Evolutionary conservation across 1,140 invertebrate species (phyloP).

Genomic region (Trypoxylus dichotomus): DNA sequence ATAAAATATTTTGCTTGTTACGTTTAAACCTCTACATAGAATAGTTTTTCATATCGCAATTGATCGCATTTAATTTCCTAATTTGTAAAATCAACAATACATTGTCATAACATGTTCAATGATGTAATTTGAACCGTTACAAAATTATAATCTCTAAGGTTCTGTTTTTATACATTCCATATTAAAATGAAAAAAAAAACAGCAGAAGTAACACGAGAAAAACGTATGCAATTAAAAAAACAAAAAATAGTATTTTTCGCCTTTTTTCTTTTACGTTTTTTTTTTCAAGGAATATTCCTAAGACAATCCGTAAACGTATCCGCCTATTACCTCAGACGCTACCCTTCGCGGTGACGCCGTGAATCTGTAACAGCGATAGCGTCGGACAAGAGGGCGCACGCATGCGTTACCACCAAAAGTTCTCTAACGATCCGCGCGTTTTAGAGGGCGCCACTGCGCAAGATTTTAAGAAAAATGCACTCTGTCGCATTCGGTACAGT

Average conservation of each 20-base stretch:
- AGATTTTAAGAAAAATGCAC: conserved; percentile 52
- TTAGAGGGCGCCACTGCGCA: conserved; percentile 47
- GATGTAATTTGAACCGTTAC: too few species aligned
- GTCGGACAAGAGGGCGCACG: conserved; percentile 30
- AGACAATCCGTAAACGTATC: background rate
- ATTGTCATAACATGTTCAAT: too few species aligned
- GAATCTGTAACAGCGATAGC: background rate
- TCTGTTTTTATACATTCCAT: too few species aligned
- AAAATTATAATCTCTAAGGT: too few species aligned
- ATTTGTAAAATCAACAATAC: too few species aligned
- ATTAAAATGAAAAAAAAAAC: too few species aligned
- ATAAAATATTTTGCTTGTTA: too few species aligned
- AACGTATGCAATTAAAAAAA: background rate
- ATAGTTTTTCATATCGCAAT: too few species aligned
- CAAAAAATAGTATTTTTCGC: conserved; percentile 12
- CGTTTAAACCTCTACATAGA: too few species aligned
- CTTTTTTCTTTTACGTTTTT: conserved; percentile 31
- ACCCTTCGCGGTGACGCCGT: background rate
- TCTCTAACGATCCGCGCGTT: conserved; percentile 51
- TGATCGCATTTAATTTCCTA: too few species aligned
- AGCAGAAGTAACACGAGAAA: too few species aligned
- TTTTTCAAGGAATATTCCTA: conserved; percentile 35
- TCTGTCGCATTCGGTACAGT: conserved; percentile 50
- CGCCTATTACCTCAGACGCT: conserved; percentile 1
- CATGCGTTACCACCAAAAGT: conserved; percentile 45